Evolutionary conservation across 1,140 invertebrate genomes (phyloP), one percentile per base, ranked within the genome.

Genomic region (Ceratosolen fusciceps): DNA sequence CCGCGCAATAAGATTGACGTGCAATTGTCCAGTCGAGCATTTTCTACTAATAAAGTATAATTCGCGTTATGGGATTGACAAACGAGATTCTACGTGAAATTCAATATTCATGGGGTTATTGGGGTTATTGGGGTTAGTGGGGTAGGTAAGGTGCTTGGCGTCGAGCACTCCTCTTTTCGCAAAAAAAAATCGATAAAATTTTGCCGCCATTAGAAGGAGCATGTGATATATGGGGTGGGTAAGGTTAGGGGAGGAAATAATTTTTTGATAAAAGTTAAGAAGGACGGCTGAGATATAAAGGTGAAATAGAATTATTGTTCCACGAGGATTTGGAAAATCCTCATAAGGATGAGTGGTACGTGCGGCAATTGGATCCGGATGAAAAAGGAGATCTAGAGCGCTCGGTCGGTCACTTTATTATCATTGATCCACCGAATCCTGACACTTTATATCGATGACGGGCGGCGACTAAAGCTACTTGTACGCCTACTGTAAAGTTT

Each of bases 361-460:
- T 8, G 73, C 12, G 24, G 58, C 14, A 47, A 52, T 10, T 34
- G n/a, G 34, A 34, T 29, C 39, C 2, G 7, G 62, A 14, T 39
- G 21, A 8, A 21, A 49, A 34, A 72, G 16, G 2, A 21, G 7
- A 54, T 2, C 19, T 72, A 21, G 16, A 37, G 26, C 65, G n/a
- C n/a, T n/a, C n/a, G n/a, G n/a, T n/a, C n/a, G 77, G 58, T 73
- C 68, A 72, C 56, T 78, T 78, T 78, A 78, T 65, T 67, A 74
- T 67, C 77, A 73, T 67, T 67, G 70, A 74, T 78, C 54, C 76
- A 24, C 52, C 8, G 31, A 31, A 77, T 8, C 54, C 21, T 37
- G 67, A 62, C 56, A 78, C 29, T 62, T 72, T 37, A 78, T 72
- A 72, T 78, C 68, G 68, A 78, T 49, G 52, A 71, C n/a, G n/a